Conservation (phyloP, 2,888 invertebrate species). For the Nomada goodeniana region DNA sequence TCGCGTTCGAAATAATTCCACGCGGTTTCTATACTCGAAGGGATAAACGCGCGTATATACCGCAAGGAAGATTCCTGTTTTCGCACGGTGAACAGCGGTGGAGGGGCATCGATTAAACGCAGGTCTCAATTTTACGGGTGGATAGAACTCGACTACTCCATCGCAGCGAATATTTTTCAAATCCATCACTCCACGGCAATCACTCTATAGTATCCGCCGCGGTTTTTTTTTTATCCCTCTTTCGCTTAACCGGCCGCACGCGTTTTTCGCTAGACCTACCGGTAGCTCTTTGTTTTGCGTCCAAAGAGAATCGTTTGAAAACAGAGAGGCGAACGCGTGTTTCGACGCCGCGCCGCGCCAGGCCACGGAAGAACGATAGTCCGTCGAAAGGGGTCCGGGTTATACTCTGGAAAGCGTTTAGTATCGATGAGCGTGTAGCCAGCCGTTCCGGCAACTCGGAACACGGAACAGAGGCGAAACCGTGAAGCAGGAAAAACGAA, state of each 20-base stretch:
- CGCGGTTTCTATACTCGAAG: too few species aligned
- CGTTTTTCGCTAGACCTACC: conserved; percentile 26
- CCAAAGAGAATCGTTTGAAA: conserved; percentile 8
- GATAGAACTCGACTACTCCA: background rate
- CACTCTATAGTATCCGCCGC: background rate
- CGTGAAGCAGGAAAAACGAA: conserved; percentile 57
- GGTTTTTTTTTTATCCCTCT: conserved; percentile 1
- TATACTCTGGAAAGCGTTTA: conserved; percentile 45
- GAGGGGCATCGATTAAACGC: background rate
- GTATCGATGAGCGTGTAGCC: conserved; percentile 17
- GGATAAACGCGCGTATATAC: too few species aligned
- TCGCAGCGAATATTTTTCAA: conserved; percentile 11
- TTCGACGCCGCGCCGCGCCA: background rate
- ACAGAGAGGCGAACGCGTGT: conserved; percentile 16
- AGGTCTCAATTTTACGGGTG: background rate
- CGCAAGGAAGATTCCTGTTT: too few species aligned
- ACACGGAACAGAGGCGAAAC: background rate
- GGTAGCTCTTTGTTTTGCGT: conserved; percentile 19
- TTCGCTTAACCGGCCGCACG: conserved; percentile 37
- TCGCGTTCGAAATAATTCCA: background rate
- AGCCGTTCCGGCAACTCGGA: background rate
- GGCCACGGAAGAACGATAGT: conserved; percentile 49
- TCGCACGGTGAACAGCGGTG: too few species aligned
- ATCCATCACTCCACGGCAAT: conserved; percentile 8
- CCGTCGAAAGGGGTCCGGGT: conserved; percentile 47